Evolutionary conservation across 2,797 vertebrate genomes (phyloP), one percentile per base, ranked within the genome.

Genomic region (Selene dorsalis): DNA sequence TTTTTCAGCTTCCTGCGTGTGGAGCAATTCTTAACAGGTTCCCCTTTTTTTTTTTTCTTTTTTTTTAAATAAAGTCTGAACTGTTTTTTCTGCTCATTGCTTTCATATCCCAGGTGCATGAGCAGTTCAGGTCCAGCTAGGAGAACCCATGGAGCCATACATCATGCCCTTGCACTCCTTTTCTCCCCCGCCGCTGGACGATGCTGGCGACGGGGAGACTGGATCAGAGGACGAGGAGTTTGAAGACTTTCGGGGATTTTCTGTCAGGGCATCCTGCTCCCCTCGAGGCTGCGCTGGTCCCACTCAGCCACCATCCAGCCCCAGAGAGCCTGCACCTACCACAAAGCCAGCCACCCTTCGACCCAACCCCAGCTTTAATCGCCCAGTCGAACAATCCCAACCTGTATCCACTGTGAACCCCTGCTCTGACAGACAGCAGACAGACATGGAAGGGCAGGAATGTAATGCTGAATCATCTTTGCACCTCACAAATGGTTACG

Each of bases 141-240:
- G 71, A 87, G 65, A 91, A 69, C 39, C 84, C 81, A 98, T 99
- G 98, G 98, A 99, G 93, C 95, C 96, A 73, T 94, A 96, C 80
- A 91, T 96, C 79, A 94, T 96, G 88, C 95, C 95, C 85, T 94
- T 97, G 91, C 96, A 96, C 80, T 95, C 96, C 79, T 96, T 96
- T 50, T 96, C 96, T 56, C 96, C 96, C 1, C 96, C 96, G 76
- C 96, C 95, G 0, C 89, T 97, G 69, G 96, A 82, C 38, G 80
- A 96, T 79, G 96, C 94, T 80, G 94, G 92, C 63, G 96, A 93
- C 64, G 95, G 93, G 2, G 96, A 95, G 57, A 92, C 94, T 0
- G 96, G 95, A 1, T 96, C 96, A 0, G 96, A 97, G 0, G 96
- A 97, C 0, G 96, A 98, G 0, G 96, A 97, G 78, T 98, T 97